A percentile compares a stretch with the other conserved stretches of the same genome.
phyloP scores from a whole-genome alignment of 2,797 vertebrate species.

The Onychomys torridus region DNA sequence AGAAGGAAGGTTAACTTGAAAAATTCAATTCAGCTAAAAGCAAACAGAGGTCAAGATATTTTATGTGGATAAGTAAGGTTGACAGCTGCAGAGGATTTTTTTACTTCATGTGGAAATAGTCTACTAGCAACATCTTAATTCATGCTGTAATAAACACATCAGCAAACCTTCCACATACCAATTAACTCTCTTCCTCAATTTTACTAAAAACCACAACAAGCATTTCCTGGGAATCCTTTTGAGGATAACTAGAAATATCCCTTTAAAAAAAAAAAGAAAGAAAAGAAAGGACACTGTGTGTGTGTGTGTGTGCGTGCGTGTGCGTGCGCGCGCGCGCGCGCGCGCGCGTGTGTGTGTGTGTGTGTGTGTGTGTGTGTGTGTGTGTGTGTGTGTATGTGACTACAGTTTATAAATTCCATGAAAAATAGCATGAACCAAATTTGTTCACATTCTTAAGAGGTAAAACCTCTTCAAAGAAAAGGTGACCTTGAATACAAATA shows the following conservation, averaged over 20 bases:
- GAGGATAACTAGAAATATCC: neutral
- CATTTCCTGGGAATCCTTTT: neutral
- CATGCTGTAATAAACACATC: neutral
- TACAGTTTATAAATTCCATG: neutral
- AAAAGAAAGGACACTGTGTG: no score
- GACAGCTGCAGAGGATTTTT: neutral
- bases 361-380: neutral
- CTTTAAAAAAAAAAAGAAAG: neutral
- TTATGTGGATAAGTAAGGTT: slow-evolving; percentile 34
- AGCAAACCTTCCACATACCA: neutral
- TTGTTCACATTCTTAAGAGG: neutral
- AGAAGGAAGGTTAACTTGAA: neutral
- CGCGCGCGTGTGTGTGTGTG: neutral
- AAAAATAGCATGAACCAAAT: slow-evolving; percentile 5
- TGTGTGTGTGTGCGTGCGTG: neutral
- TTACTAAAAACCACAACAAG: neutral
- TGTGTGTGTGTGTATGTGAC: neutral
- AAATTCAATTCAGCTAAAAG: slow-evolving; percentile 17
- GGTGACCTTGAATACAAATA: slow-evolving; percentile 1
- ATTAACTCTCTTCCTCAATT: neutral
- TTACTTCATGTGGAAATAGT: neutral
- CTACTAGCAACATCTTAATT: neutral
- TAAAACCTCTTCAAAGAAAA: neutral
- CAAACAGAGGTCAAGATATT: slow-evolving; percentile 50
- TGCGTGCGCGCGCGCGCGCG: no score